phyloP scores from a whole-genome alignment of 2,888 invertebrate species.

The Callinectes sapidus region DNA sequence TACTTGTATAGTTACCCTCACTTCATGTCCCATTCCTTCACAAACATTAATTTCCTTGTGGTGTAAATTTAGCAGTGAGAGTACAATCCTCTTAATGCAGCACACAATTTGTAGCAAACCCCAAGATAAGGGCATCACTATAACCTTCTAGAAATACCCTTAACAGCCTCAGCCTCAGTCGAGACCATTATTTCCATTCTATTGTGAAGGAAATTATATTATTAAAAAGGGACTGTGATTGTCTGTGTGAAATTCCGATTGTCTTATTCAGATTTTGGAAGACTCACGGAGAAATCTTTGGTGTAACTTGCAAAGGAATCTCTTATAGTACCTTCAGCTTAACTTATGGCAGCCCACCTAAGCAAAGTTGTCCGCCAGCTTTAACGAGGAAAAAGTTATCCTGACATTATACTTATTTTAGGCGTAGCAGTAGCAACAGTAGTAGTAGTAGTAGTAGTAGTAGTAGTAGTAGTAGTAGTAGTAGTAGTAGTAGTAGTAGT shows the following conservation, averaged over 20 bases:
- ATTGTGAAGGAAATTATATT: not conserved
- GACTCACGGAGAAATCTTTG: not conserved
- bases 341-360: not conserved
- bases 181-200: not conserved
- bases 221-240: not conserved
- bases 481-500: conserved; percentile 23
- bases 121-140: too few species aligned
- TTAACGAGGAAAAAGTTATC: not conserved
- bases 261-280: not conserved
- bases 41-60: too few species aligned
- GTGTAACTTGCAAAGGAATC: not conserved
- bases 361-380: not conserved
- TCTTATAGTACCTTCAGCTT: not conserved
- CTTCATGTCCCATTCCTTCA: too few species aligned
- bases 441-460: conserved; percentile 25
- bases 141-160: too few species aligned
- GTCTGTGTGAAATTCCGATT: not conserved
- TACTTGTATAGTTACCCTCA: too few species aligned
- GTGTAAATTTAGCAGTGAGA: too few species aligned
- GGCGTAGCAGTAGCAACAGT: not conserved
- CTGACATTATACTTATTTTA: not conserved
- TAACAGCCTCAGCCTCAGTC: too few species aligned
- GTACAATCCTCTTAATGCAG: too few species aligned
- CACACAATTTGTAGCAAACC: too few species aligned
- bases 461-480: conserved; percentile 21